Base-by-base conservation (phyloP, 2,888 invertebrate species). In the Oscheius onirici region DNA sequence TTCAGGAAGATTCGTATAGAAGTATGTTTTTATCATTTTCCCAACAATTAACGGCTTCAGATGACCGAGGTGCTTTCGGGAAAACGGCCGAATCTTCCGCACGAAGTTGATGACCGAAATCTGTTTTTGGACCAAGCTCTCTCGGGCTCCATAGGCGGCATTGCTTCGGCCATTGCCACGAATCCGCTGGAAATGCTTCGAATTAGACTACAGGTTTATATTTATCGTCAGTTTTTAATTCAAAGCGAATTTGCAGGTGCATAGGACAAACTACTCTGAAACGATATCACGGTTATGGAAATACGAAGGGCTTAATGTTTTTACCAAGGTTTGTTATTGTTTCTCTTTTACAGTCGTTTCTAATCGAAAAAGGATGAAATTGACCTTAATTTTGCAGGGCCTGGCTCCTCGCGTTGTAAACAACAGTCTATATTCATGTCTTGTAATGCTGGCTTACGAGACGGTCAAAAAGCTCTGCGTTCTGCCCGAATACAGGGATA, bases 361-460 rank as follows among this genome's bases (percentile, higher is more conserved):
- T 26, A 15, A 8, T 41, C 13, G 41, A 8, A 41, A 10, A 41
- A n/a, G 41, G 13, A 41, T 41, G 41, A 13, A 41, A 41, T n/a
- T n/a, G n/a, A 17, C 28, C 17, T 28, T 26, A n/a, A 46, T 61
- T 65, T 74, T 75, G 3, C 66, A 81, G 82, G 85, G 84, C 46
- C 76, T 85, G 44, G 80, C 84, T 17, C 85, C 85, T 17, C 77
- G 85, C 34, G 76, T 84, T 74, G 78, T 85, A 8, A 84, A 79
- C 77, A 85, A 83, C 73, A 80, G 81, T 11, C 76, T 84, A 41
- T 84, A 84, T 71, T 83, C 83, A 15, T 80, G 78, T 71, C 72
- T 83, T 2, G 76, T 85, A 17, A 84, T 85, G 84, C 72, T 84
- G 3, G 83, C 83, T 40, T 85, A 85, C 71, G 85, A 85, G 63